A percentile compares a stretch with the other conserved stretches of the same genome.
Conservation (phyloP, 64 coral and sea anemone species). For the Actinia tenebrosa region DNA sequence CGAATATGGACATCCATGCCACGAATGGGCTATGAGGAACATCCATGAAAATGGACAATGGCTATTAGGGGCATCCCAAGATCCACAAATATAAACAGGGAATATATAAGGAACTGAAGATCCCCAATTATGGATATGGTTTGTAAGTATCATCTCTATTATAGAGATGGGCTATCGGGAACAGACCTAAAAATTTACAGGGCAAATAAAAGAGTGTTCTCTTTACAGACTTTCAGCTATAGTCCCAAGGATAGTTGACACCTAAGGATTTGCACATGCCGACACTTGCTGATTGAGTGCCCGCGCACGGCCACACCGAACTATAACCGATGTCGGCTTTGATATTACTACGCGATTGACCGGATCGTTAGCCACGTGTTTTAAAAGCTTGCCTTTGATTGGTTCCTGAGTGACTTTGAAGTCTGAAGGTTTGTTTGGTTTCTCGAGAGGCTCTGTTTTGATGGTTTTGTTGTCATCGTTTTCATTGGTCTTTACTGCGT, state of each 20-base stretch:
- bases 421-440: constrained; percentile 25
- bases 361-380: not conserved
- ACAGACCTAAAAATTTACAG: not conserved
- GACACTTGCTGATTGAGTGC: constrained; percentile 6
- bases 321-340: constrained; percentile 39
- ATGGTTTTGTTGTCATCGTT: not conserved
- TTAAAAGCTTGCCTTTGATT: constrained; percentile 16
- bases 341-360: constrained; percentile 9
- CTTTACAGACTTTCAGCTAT: not conserved
- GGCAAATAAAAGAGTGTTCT: not conserved
- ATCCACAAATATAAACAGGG: not conserved
- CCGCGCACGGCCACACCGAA: constrained; percentile 38
- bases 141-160: too few species aligned
- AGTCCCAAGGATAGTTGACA: not conserved
- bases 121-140: too few species aligned
- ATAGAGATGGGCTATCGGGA: too few species aligned
- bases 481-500: not conserved
- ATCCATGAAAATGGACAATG: too few species aligned
- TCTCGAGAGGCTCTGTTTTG: not conserved
- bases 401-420: constrained; percentile 32
- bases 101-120: too few species aligned
- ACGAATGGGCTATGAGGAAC: too few species aligned
- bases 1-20: too few species aligned
- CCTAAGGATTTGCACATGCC: not conserved
- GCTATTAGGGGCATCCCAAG: too few species aligned